These are phyloP conservation scores for Lophura nycthemera DNA, from an alignment of 2,113 vertebrate species.

Conservation along the genomic window DNA sequence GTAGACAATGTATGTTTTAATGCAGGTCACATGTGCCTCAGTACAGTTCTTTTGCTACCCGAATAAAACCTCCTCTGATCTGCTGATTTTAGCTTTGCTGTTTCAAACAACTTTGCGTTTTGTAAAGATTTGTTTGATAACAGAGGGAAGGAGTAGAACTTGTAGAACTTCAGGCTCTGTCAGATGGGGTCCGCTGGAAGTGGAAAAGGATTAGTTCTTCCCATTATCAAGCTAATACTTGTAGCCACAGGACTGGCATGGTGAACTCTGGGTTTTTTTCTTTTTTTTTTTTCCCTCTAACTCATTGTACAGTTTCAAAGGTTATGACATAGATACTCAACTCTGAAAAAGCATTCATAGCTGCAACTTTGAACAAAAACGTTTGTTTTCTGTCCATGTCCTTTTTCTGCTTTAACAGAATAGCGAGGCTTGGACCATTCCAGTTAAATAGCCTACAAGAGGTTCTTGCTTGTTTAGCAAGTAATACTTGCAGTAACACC, in stretches of 20 bases:
- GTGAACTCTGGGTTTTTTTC: neutral
- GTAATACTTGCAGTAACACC: neutral
- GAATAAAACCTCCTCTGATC: neutral
- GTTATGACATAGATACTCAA: neutral
- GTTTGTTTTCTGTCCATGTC: neutral
- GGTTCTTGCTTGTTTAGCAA: neutral
- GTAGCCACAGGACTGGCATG: neutral
- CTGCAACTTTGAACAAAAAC: neutral
- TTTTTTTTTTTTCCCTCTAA: neutral
- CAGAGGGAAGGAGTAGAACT: neutral
- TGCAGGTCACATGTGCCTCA: neutral
- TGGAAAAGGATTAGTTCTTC: neutral
- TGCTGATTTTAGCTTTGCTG: neutral
- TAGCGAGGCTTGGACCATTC: neutral
- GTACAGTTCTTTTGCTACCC: neutral
- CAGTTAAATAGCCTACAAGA: neutral
- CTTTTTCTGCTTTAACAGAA: neutral
- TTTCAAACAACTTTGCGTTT: neutral
- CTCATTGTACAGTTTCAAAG: neutral
- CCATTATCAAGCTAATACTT: neutral
- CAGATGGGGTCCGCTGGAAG: neutral
- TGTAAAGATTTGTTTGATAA: neutral
- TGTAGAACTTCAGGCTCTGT: neutral
- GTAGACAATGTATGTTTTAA: slow-evolving; percentile 1
- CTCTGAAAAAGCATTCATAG: neutral